Evolutionary conservation across 2,113 vertebrate genomes (phyloP).

Genomic region (Larimichthys polyactis): DNA sequence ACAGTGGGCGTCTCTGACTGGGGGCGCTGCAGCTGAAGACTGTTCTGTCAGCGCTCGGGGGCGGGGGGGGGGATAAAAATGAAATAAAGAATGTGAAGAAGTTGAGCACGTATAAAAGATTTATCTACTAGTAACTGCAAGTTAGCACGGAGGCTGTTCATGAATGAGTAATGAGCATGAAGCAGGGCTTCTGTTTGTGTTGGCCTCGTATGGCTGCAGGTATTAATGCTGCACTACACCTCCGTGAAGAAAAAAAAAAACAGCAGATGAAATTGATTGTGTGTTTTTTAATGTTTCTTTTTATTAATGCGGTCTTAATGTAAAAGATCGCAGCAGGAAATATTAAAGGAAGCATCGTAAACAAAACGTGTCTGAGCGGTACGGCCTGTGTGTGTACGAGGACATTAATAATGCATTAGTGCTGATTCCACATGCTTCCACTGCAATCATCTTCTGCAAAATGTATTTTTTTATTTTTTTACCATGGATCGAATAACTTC

Average conservation of each 20-base stretch:
- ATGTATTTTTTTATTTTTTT: background rate
- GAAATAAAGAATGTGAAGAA: slow-evolving; percentile 25
- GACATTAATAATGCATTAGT: slow-evolving; percentile 71
- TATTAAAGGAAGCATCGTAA: slow-evolving; percentile 29
- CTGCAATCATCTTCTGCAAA: slow-evolving; percentile 61
- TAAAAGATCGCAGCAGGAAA: slow-evolving; percentile 11
- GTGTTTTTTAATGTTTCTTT: slow-evolving; percentile 43
- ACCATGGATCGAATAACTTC: slow-evolving; percentile 60
- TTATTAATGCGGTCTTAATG: slow-evolving; percentile 40
- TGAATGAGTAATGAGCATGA: slow-evolving; percentile 49
- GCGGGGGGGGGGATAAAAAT: background rate
- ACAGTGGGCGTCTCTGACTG: slow-evolving; percentile 45
- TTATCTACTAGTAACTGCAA: background rate
- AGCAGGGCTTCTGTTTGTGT: slow-evolving; percentile 20
- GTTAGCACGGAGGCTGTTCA: slow-evolving; percentile 30
- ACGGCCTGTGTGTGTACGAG: slow-evolving; percentile 2
- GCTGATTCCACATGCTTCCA: slow-evolving; percentile 69
- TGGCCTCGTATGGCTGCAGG: slow-evolving; percentile 10
- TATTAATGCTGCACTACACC: slow-evolving; percentile 33
- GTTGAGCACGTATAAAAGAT: slow-evolving; percentile 42
- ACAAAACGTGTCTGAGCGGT: slow-evolving; percentile 39
- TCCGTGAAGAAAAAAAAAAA: background rate
- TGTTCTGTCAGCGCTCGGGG: background rate
- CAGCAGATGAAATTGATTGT: slow-evolving; percentile 20
- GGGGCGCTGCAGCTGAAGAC: background rate